phyloP scores from a whole-genome alignment of 2,113 vertebrate species.

The Origma solitaria region DNA sequence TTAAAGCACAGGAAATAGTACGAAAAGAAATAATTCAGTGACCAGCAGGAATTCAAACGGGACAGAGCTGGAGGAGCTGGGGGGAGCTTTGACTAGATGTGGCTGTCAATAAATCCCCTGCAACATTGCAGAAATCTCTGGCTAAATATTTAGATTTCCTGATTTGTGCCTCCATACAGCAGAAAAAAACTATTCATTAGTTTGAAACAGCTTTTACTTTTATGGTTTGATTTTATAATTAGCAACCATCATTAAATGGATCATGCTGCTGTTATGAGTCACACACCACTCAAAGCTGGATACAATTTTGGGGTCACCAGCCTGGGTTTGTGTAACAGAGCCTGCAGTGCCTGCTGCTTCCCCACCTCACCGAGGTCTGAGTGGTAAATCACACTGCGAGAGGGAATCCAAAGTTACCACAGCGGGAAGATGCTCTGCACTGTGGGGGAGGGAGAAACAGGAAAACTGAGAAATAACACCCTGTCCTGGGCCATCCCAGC shows the following conservation, averaged over 20 bases:
- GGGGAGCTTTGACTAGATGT: not conserved
- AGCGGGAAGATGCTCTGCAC: not conserved
- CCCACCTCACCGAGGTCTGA: not conserved
- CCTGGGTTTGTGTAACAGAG: not conserved
- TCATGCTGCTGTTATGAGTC: not conserved
- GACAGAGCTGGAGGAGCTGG: not conserved
- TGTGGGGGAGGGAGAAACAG: not conserved
- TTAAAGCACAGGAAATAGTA: constrained; percentile 46
- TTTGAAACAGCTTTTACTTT: not conserved
- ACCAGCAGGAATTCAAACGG: constrained; percentile 16
- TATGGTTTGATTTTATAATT: not conserved
- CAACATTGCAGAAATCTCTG: not conserved
- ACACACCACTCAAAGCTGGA: not conserved
- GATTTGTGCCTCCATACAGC: not conserved
- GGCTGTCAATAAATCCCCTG: not conserved
- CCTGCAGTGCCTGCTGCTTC: not conserved
- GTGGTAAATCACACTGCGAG: not conserved
- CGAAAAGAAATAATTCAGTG: constrained; percentile 32
- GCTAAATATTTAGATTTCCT: not conserved
- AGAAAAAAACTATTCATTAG: not conserved
- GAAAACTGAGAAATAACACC: not conserved
- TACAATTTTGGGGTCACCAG: rapidly evolving
- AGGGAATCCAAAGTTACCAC: not conserved
- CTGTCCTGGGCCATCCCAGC: not conserved
- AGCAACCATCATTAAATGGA: not conserved